Conservation (phyloP, 1,140 invertebrate species). For the Mycetomoellerius zeteki region DNA sequence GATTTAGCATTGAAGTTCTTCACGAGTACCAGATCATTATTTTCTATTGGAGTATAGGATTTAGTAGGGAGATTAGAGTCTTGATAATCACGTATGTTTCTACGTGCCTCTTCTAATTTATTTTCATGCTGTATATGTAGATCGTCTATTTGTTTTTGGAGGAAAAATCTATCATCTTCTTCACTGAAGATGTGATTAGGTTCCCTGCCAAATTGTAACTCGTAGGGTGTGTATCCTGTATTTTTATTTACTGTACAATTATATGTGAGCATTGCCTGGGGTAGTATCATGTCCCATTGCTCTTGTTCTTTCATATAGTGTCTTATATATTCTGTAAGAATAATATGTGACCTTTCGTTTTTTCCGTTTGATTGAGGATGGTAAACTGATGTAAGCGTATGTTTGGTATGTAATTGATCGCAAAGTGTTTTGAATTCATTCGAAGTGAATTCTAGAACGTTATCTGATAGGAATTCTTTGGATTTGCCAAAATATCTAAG, state of each 20-base stretch:
- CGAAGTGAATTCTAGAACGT: too few relatives aligned
- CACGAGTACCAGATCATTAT: background rate
- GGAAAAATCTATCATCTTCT: background rate
- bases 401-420: too few relatives aligned
- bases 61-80: background rate
- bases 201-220: background rate
- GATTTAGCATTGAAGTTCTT: slow-evolving; percentile 10
- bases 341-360: too few relatives aligned
- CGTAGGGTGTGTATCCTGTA: background rate
- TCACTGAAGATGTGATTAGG: background rate
- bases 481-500: too few relatives aligned
- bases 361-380: too few relatives aligned
- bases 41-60: background rate
- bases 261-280: background rate
- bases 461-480: too few relatives aligned
- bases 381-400: too few relatives aligned
- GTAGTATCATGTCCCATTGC: background rate
- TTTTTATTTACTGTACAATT: background rate
- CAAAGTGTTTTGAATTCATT: too few relatives aligned
- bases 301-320: too few relatives aligned
- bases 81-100: background rate
- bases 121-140: background rate
- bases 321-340: too few relatives aligned
- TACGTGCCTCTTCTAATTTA: background rate
- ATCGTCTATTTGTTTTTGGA: background rate